A percentile compares a stretch with the other conserved stretches of the same genome.
phyloP scores from a whole-genome alignment of 1,140 invertebrate species.

The Myzus persicae region DNA sequence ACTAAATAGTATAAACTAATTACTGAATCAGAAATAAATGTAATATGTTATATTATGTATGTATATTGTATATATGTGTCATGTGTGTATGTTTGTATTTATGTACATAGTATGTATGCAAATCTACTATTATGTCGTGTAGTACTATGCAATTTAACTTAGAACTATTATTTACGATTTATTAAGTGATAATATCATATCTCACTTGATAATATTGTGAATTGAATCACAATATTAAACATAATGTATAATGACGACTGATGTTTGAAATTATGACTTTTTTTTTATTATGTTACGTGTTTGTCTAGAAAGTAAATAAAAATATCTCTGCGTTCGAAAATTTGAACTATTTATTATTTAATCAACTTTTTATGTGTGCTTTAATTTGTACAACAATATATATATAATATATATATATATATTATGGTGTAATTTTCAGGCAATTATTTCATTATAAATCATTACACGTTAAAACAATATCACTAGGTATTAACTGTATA shows the following conservation, averaged over 20 bases:
- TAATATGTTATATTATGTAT: too few species aligned
- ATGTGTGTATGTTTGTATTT: too few species aligned
- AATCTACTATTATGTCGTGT: neutral
- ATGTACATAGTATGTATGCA: too few species aligned
- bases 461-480: neutral
- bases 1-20: neutral
- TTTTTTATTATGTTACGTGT: neutral
- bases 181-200: neutral
- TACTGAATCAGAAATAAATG: neutral
- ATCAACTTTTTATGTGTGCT: neutral
- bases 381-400: too few species aligned
- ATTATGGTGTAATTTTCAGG: neutral
- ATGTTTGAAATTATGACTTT: too few species aligned
- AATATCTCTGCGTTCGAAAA: too few species aligned
- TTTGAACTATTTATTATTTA: neutral
- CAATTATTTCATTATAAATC: neutral
- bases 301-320: neutral
- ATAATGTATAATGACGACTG: too few species aligned
- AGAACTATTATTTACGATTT: neutral
- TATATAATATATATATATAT: too few species aligned
- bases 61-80: too few species aligned
- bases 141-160: neutral
- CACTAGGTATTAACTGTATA: neutral
- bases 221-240: too few species aligned
- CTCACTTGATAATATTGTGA: neutral